These are phyloP conservation scores for Julus scanicus DNA, from an alignment of 2,888 invertebrate species.

Conservation along the genomic window DNA sequence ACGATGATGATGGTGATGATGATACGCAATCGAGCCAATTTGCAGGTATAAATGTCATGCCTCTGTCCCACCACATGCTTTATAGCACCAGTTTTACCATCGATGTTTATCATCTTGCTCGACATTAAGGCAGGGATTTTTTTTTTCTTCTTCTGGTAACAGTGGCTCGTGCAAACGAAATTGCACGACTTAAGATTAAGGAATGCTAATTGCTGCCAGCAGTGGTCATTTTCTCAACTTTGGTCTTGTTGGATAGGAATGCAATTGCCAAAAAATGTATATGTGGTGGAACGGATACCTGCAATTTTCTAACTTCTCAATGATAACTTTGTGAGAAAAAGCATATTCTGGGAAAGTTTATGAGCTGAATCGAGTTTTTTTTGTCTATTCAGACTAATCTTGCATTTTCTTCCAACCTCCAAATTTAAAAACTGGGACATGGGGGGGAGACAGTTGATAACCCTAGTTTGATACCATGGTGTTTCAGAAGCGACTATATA, in stretches of 20 bases:
- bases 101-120: not conserved
- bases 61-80: not conserved
- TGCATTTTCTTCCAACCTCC: too few species aligned
- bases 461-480: not conserved
- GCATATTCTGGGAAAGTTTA: too few species aligned
- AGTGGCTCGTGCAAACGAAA: not conserved
- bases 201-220: not conserved
- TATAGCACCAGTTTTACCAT: not conserved
- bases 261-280: not conserved
- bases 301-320: too few species aligned
- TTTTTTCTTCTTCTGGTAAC: not conserved
- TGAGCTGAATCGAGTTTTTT: too few species aligned
- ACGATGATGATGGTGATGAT: constrained; percentile 27
- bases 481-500: too few species aligned
- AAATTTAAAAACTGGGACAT: not conserved
- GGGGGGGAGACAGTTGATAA: not conserved
- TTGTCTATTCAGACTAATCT: too few species aligned
- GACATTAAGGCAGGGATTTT: not conserved
- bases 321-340: too few species aligned
- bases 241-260: not conserved
- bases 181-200: not conserved
- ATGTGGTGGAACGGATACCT: too few species aligned
- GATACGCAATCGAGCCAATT: constrained; percentile 9
- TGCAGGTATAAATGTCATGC: constrained; percentile 24
- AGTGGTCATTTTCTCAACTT: not conserved